Evolutionary conservation across 2,113 vertebrate species (phyloP).

Genomic region (Tragelaphus imberbis): DNA sequence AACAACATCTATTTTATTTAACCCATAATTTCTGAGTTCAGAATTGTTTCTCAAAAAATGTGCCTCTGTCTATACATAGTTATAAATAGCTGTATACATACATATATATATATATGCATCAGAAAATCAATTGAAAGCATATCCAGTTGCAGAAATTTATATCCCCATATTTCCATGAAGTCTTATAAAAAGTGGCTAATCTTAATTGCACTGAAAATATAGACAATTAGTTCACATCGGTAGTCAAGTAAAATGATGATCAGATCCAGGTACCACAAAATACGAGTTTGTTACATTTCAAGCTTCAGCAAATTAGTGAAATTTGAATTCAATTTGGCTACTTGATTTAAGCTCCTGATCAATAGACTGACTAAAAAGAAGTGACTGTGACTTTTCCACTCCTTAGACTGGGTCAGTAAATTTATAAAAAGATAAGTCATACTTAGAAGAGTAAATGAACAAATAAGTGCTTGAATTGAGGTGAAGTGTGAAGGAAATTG

Average conservation of each 20-base stretch:
- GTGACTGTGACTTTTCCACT: not conserved
- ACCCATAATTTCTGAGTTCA: not conserved
- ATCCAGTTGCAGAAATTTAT: not conserved
- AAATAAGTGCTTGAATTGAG: not conserved
- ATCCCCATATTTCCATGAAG: not conserved
- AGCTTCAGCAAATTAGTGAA: conserved; percentile 23
- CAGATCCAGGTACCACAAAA: not conserved
- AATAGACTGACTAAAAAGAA: not conserved
- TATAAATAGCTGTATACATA: not conserved
- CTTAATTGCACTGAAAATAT: not conserved
- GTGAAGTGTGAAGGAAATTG: not conserved
- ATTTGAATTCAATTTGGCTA: conserved; percentile 13
- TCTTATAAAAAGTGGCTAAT: not conserved
- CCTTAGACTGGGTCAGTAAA: not conserved
- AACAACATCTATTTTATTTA: not conserved
- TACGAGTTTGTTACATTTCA: not conserved
- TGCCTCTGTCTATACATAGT: not conserved
- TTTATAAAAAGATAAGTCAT: not conserved
- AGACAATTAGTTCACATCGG: not conserved
- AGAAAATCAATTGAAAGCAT: not conserved
- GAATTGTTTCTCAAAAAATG: not conserved
- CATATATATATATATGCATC: no score
- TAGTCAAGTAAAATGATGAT: not conserved
- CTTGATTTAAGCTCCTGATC: not conserved
- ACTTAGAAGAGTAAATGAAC: not conserved